Evolutionary conservation across 2,113 vertebrate genomes (phyloP), one percentile per base, ranked within the genome.

Genomic region (Columba livia): DNA sequence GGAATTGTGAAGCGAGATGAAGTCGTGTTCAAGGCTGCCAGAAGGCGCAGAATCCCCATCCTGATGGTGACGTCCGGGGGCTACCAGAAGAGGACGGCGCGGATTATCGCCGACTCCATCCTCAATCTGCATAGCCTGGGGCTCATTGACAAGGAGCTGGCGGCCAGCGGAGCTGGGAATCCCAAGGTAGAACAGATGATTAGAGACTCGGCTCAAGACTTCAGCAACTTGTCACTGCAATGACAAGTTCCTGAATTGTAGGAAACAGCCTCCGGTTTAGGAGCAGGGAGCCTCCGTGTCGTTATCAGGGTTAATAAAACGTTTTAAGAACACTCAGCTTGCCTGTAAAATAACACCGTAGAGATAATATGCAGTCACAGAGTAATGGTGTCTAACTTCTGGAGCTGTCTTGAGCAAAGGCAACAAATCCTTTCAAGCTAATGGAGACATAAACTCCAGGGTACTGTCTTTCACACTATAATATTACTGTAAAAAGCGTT

Each of bases 11-110:
- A 98, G 92, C 98, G 99, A 77, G 99, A 99, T 21, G 99, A 99
- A 93, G 92, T 99, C 0, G 98, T 99, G 82, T 99, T 99, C 98
- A 97, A 95, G 48, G 97, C 98, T 6, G 99, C 99, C 5, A 96
- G 98, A 9, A 94, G 95, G 17, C 97, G 94, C 15, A 94, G 97
- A 6, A 94, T 99, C 44, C 99, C 99, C 11, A 98, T 99, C 86
- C 98, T 99, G 54, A 99, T 99, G 99, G 98, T 99, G 90, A 99
- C 99, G 0, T 99, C 99, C 0, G 99, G 99, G 0, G 99, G 99
- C 15, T 99, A 99, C 97, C 99, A 99, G 98, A 99, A 99, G 97
- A 98, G 98, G 85, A 99, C 99, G 0, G 99, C 99, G 0, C 98
- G 99, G 19, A 99, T 99, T 96, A 99, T 99, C 21, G 99, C 99